Base-by-base conservation (phyloP, 2,888 invertebrate genomes). In the Nasonovia ribisnigri region DNA sequence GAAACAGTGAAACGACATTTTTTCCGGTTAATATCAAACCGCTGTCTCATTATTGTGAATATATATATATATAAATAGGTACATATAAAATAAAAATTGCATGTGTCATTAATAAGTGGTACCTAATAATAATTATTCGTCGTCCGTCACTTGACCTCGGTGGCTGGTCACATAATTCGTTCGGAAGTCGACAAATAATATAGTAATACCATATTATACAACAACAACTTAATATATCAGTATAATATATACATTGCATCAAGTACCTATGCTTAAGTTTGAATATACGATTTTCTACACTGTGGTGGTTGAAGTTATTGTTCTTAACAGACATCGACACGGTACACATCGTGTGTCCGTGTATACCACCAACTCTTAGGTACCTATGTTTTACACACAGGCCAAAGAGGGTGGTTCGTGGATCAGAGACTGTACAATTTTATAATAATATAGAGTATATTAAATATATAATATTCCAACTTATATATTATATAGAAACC, bases 11-110 rank as follows among this genome's bases (percentile, higher is more conserved):
- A 86, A 46, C 43, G 43, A 86, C 26, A 29, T 89, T 89, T 60
- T 51, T 89, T 57, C 89, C 54, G 42, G 57, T 16, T 36, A 57
- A 57, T 89, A 60, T 13, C 60, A 89, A 88, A 46, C 57, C 57
- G 42, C 88, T 89, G 88, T 89, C 16, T 57, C 60, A 60, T 89
- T 89, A 88, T 88, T 57, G 29, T 36, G 54, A 88, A 57, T 26
- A 36, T 42, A 36, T 67, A 77, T n/a, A 67, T n/a, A 67, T 6
- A 57, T 57, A 57, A 8, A 57, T 57, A 54, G 1, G 1, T 54
- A 26, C 10, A 26, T 29, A 60, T 36, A 77, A 16, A 67, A 67
- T 67, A 67, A n/a, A 67, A 67, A 67, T 67, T 36, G 36, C 67
- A 16, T 67, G 36, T 67, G 67, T 67, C 67, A 36, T 67, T 67